Evolutionary conservation across 2,113 vertebrate species (phyloP).

Genomic region (Hemicordylus capensis): DNA sequence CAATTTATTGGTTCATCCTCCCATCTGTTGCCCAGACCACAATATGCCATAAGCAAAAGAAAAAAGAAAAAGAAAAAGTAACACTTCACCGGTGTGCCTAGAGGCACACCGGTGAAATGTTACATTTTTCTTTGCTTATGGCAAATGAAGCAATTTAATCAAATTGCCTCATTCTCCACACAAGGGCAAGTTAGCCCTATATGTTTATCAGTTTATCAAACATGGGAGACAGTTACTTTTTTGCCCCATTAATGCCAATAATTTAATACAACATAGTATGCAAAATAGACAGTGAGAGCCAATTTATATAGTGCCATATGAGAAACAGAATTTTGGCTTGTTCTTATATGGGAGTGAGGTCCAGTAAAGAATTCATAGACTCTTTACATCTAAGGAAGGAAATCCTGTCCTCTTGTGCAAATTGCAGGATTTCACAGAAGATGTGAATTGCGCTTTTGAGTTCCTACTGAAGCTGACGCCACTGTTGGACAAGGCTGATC

Average conservation of each 20-base stretch:
- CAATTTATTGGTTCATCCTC: neutral
- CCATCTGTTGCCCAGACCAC: neutral
- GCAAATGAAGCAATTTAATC: neutral
- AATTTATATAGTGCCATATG: neutral
- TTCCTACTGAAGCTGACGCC: conserved; percentile 94
- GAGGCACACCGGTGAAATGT: no score
- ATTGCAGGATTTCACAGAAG: conserved; percentile 91
- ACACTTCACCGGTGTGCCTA: neutral
- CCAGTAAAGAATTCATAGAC: neutral
- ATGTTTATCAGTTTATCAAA: neutral
- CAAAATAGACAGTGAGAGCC: neutral
- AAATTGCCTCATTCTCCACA: neutral
- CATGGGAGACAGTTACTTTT: neutral
- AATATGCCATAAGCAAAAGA: neutral
- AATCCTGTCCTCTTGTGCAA: conserved; percentile 22
- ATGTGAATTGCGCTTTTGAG: conserved; percentile 92
- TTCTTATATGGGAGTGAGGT: neutral
- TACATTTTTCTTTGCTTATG: no score
- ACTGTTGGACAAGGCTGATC: conserved; percentile 94
- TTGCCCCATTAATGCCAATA: neutral
- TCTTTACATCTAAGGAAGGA: neutral
- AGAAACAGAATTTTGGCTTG: neutral
- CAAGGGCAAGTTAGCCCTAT: no score
- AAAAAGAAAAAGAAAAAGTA: neutral
- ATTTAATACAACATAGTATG: neutral